Evolutionary conservation across 2,888 invertebrate genomes (phyloP).

Genomic region (Ophioninae sp.): DNA sequence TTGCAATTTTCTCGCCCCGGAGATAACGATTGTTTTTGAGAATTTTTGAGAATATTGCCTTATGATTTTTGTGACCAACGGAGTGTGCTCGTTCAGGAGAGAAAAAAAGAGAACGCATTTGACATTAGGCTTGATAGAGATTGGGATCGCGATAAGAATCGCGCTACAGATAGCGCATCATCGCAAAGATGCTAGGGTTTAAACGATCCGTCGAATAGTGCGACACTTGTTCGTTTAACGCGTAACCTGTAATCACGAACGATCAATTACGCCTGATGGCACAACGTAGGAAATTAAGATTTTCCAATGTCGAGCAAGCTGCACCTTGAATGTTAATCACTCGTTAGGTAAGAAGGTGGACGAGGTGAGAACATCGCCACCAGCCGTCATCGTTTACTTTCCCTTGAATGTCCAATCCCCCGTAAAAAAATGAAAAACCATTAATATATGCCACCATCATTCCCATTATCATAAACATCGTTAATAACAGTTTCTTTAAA

Average conservation of each 20-base stretch:
- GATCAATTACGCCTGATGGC: constrained; percentile 65
- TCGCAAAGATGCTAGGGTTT: not conserved
- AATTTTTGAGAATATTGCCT: not conserved
- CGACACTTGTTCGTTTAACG: constrained; percentile 36
- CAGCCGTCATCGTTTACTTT: constrained; percentile 17
- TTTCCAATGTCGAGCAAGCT: constrained; percentile 57
- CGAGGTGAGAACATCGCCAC: constrained; percentile 30
- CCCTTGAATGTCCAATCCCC: constrained; percentile 17
- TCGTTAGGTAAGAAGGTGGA: constrained; percentile 24
- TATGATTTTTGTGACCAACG: not conserved
- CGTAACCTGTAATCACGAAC: constrained; percentile 68
- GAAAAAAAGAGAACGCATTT: not conserved
- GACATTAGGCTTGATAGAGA: not conserved
- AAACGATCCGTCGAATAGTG: constrained; percentile 1
- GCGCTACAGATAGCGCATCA: not conserved
- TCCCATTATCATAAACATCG: not conserved
- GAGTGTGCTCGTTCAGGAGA: not conserved
- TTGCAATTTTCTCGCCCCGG: too few species aligned
- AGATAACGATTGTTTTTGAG: too few species aligned
- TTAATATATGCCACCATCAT: not conserved
- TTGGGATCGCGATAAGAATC: not conserved
- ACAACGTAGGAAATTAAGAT: constrained; percentile 64
- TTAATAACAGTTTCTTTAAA: too few species aligned
- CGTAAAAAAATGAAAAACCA: not conserved
- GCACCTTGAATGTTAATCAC: constrained; percentile 65